Base-by-base conservation (phyloP, 2,113 vertebrate species). In the Cnemophilus loriae region DNA sequence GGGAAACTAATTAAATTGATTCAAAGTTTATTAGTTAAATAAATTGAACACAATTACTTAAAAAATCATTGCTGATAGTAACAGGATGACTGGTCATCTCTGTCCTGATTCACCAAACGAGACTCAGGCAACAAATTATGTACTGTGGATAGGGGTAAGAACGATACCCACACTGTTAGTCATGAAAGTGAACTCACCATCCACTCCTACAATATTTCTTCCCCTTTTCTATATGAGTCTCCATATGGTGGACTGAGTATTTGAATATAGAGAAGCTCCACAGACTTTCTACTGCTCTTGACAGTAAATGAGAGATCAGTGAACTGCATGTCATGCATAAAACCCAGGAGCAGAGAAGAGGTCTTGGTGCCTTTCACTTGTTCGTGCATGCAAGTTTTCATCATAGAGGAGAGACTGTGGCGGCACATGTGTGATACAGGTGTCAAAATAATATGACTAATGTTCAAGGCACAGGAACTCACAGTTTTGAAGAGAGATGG, bases 71-170 rank as follows among this genome's bases (percentile, higher is more conserved):
- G 27, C 30, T 46, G 4, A 26, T 32, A 60, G 28, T 26, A 71
- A 50, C 7, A 59, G 42, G 10, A 65, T 16, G 30, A 42, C 5
- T 6, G 0, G 8, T 42, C 0, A 7, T 4, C 3, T 56, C 24
- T 88, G 20, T 37, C 24, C 7, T 69, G 3, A 2, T 56, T 21
- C 24, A 60, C 1, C 9, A 93, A 83, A 83, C 23, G 33, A 61
- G 24, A 60, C 21, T 60, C 13, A 22, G 46, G 32, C 15, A 74
- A 16, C 27, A 69, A 76, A 65, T 6, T 26, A 1, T 12, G 7
- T 70, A 5, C 39, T 69, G 6, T 79, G 26, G 39, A 47, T 6
- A 73, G 8, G 7, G 7, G 3, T 32, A 56, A 85, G 22, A 68
- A 47, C 55, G 11, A 55, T 57, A 30, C 6, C 13, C 9, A 28